Conservation (phyloP, 2,113 vertebrate genomes). For the Chunga burmeisteri region DNA sequence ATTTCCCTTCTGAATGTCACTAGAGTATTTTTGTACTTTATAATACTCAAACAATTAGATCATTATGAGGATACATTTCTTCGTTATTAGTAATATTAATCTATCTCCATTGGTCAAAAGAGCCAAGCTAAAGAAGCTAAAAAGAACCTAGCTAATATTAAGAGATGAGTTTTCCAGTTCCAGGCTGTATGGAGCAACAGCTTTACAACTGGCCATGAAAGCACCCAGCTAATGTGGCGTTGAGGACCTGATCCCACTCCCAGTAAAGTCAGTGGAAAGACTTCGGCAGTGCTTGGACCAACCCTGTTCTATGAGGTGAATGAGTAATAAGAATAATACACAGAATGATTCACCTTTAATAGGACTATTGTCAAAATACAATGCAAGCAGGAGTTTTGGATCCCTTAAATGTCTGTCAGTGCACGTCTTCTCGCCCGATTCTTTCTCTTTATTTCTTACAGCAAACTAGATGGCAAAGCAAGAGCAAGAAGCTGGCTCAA, state of each 20-base stretch:
- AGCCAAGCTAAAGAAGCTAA: neutral
- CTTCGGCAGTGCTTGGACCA: neutral
- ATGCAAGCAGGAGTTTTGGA: neutral
- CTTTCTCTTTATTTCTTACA: neutral
- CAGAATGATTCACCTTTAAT: slow-evolving; percentile 42
- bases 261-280: slow-evolving; percentile 30
- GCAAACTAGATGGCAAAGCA: neutral
- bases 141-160: neutral
- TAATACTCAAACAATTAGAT: neutral
- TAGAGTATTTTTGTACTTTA: neutral
- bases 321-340: slow-evolving; percentile 51
- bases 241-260: neutral
- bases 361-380: slow-evolving; percentile 40
- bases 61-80: neutral
- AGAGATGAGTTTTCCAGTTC: neutral
- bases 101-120: neutral
- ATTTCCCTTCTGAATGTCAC: neutral
- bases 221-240: neutral
- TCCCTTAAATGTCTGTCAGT: neutral
- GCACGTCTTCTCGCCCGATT: neutral
- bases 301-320: neutral
- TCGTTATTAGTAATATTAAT: neutral
- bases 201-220: neutral
- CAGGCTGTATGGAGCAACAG: neutral
- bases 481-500: neutral